phyloP scores from a whole-genome alignment of 1,140 invertebrate species.

The Hyphantria cunea region DNA sequence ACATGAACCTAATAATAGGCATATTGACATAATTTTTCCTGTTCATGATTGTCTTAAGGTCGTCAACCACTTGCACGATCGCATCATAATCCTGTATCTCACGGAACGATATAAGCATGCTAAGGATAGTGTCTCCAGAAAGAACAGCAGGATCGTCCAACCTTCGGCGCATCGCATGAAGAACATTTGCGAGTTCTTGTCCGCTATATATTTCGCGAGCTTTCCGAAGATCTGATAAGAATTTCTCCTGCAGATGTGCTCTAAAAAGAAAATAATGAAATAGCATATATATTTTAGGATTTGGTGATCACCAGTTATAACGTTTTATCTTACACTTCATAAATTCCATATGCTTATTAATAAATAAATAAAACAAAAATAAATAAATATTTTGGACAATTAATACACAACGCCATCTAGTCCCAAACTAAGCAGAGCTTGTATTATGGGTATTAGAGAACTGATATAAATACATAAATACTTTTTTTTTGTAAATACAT shows the following conservation, averaged over 20 bases:
- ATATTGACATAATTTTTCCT: slow-evolving; percentile 94
- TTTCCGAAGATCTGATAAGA: slow-evolving; percentile 96
- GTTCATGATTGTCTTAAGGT: slow-evolving; percentile 96
- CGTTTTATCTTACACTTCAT: no score
- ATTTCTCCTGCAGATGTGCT: slow-evolving; percentile 99
- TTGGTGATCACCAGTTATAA: no score
- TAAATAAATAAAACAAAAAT: no score
- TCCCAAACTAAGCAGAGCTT: no score
- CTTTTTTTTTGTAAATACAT: no score
- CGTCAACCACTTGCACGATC: slow-evolving; percentile 98
- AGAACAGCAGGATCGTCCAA: slow-evolving; percentile 98
- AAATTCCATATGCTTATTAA: no score
- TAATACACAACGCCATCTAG: no score
- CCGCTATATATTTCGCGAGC: slow-evolving; percentile 93
- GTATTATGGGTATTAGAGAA: no score
- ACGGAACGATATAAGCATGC: slow-evolving; percentile 95
- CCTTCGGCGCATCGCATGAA: slow-evolving; percentile 95
- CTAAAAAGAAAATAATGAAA: slow-evolving; percentile 81
- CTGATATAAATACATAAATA: no score
- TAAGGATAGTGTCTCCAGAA: slow-evolving; percentile 96
- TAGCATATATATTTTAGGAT: no score
- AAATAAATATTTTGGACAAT: no score
- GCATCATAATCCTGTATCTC: slow-evolving; percentile 98
- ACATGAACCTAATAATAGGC: slow-evolving; percentile 94
- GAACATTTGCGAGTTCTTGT: slow-evolving; percentile 91